phyloP scores from a whole-genome alignment of 1,140 invertebrate genomes.

The Dolichoris vasculosae region DNA sequence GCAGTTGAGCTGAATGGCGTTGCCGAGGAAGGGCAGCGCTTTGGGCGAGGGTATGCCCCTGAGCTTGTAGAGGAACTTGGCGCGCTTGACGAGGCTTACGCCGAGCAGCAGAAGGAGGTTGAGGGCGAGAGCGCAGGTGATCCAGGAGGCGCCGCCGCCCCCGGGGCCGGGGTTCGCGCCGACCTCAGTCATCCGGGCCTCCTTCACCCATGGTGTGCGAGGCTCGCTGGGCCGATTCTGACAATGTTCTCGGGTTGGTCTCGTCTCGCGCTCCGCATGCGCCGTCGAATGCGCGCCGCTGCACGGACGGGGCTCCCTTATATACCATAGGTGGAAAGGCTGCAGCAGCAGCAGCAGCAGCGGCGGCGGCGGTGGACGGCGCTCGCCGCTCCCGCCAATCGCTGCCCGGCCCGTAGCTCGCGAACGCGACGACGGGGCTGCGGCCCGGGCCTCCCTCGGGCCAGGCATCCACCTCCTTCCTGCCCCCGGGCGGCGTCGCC shows the following conservation, averaged over 20 bases:
- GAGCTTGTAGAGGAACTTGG: constrained; percentile 61
- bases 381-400: constrained; percentile 14
- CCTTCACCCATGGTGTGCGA: not conserved
- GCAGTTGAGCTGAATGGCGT: constrained; percentile 64
- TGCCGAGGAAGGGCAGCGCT: constrained; percentile 66
- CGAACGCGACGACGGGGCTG: not conserved
- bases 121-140: constrained; percentile 53
- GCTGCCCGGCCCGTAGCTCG: not conserved
- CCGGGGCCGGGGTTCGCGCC: not conserved
- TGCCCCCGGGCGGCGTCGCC: not conserved
- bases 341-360: constrained; percentile 17
- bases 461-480: not conserved
- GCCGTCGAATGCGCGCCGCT: constrained; percentile 22
- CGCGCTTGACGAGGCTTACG: constrained; percentile 54
- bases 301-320: constrained; percentile 32
- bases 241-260: not conserved
- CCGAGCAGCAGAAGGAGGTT: constrained; percentile 53
- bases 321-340: constrained; percentile 34
- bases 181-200: not conserved
- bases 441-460: constrained; percentile 17
- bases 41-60: constrained; percentile 64
- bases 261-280: constrained; percentile 1
- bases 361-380: not conserved
- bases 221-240: not conserved
- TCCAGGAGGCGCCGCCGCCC: constrained; percentile 42